Evolutionary conservation across 1,140 invertebrate genomes (phyloP).

Genomic region (Zaprionus inermis): DNA sequence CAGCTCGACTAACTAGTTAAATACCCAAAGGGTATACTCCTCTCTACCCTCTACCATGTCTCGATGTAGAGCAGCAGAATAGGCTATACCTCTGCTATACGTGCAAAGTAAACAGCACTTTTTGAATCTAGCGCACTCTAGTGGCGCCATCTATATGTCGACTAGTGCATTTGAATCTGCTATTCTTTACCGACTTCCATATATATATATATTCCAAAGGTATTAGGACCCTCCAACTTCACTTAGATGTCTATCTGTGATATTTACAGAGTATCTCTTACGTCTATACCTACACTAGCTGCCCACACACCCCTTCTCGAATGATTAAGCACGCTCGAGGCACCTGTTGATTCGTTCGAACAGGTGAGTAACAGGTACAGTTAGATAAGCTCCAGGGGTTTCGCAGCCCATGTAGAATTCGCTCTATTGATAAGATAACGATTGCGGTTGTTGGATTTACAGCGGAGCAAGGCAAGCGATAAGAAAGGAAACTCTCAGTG

Average conservation of each 20-base stretch:
- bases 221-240: no score
- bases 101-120: no score
- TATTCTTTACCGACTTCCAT: no score
- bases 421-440: conserved; percentile 60
- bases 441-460: conserved; percentile 42
- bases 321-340: conserved; percentile 63
- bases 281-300: conserved; percentile 8
- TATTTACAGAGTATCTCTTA: background rate
- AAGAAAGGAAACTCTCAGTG: background rate
- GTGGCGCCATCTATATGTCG: no score
- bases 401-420: conserved; percentile 26
- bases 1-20: no score
- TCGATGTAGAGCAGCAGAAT: no score
- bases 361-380: conserved; percentile 60
- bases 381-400: conserved; percentile 58
- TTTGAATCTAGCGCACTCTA: no score
- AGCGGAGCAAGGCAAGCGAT: background rate
- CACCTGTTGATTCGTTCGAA: conserved; percentile 71
- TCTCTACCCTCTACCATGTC: background rate
- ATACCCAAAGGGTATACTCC: background rate
- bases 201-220: no score
- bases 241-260: no score
- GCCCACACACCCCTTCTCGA: conserved; percentile 34
- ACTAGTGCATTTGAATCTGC: no score
- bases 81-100: no score